Base-by-base conservation (phyloP, 2,888 invertebrate species). In the Lypha dubia region DNA sequence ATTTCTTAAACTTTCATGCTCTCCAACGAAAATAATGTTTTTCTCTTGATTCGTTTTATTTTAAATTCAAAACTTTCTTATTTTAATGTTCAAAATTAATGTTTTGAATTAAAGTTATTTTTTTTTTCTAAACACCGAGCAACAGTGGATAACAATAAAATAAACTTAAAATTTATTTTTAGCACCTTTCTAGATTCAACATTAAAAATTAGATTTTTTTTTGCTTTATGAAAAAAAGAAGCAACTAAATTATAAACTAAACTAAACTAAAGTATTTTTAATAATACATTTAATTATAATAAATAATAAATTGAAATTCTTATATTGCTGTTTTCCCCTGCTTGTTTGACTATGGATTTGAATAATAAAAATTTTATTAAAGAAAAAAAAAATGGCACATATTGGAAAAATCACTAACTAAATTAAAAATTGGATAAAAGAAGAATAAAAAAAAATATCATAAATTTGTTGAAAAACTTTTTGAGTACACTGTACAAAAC, bases 131-230 rank as follows among this genome's bases (percentile, higher is more conserved):
- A 35, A 60, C n/a, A 35, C 44, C 5, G 41, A 53, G 20, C 13
- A 24, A 24, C 8, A 24, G 1, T 28, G 35, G n/a, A n/a, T 35
- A 51, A 13, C 68, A 56, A 58, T 60, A 49, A 77, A 70, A 32
- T 65, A 35, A 63, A 67, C 65, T 51, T 75, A 60, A 75, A 49
- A 41, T 20, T 51, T 73, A 84, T 79, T 84, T 84, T 84, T 81
- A 84, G 84, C 84, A 84, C 84, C 84, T 70, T 80, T 74, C 70
- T 74, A 74, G 84, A 84, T 84, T 84, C 83, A 79, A 83, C 79
- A 83, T 75, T 79, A 24, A n/a, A 75, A 53, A 62, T 41, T 22
- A 20, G 32, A 17, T 11, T 73, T 15, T n/a, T 11, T 68, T 11
- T 24, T 44, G 7, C 35, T 22, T 3, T 22, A 11, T 49, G 20